Conservation (phyloP, 2,888 invertebrate species). For the Tiphia femorata region DNA sequence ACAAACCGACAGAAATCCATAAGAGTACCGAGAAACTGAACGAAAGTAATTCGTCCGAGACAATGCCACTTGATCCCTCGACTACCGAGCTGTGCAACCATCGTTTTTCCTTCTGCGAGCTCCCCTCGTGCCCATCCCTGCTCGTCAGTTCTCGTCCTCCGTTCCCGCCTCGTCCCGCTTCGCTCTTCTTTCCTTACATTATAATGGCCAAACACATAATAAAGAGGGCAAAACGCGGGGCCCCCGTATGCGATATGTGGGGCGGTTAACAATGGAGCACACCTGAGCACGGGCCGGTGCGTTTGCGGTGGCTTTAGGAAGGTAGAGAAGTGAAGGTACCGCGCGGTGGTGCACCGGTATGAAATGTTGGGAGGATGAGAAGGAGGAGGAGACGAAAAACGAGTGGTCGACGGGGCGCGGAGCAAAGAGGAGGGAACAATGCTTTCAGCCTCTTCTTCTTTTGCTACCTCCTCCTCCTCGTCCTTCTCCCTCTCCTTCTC, state of each 20-base stretch:
- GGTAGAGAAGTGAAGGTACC: constrained; percentile 36
- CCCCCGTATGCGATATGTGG: constrained; percentile 48
- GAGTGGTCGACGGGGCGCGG: constrained; percentile 25
- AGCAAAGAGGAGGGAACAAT: constrained; percentile 58
- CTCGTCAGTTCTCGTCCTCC: not conserved
- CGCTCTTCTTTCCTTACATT: constrained; percentile 24
- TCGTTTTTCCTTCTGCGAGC: constrained; percentile 1
- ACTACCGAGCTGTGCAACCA: constrained; percentile 22
- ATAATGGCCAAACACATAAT: constrained; percentile 54
- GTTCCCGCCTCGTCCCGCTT: not conserved
- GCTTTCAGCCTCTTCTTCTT: constrained; percentile 53
- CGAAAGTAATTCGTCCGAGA: constrained; percentile 4
- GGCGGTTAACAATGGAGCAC: constrained; percentile 63
- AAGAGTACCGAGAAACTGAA: constrained; percentile 21
- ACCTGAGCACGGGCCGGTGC: constrained; percentile 61
- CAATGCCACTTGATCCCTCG: constrained; percentile 47
- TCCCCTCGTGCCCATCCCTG: not conserved
- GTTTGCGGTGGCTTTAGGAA: constrained; percentile 52
- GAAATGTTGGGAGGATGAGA: constrained; percentile 52
- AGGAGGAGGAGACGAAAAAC: constrained; percentile 34
- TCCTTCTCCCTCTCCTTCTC: constrained; percentile 19
- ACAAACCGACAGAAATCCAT: constrained; percentile 12
- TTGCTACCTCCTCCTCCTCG: constrained; percentile 19
- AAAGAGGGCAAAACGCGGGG: constrained; percentile 55
- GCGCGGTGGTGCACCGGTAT: constrained; percentile 50